A percentile compares a stretch with the other conserved stretches of the same genome.
phyloP scores from a whole-genome alignment of 2,797 vertebrate genomes.

The Knipowitschia caucasica region DNA sequence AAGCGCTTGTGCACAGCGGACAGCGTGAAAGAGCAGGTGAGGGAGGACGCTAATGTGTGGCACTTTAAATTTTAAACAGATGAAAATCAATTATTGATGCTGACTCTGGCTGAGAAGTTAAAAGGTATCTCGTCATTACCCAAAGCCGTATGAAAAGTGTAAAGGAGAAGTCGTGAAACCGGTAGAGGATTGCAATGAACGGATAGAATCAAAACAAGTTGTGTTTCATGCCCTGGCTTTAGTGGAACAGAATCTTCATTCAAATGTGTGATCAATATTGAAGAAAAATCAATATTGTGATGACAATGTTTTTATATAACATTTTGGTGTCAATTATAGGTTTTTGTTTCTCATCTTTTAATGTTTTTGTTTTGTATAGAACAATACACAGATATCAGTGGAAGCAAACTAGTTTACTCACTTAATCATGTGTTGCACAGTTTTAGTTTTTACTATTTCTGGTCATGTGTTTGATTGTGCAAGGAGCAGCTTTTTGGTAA shows the following conservation, averaged over 20 bases:
- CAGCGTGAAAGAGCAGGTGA: constrained; percentile 81
- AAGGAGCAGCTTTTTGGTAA: not conserved
- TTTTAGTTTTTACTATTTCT: too few relatives aligned
- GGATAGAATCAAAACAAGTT: constrained; percentile 8
- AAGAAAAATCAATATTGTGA: too few relatives aligned
- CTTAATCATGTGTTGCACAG: too few relatives aligned
- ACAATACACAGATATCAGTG: too few relatives aligned
- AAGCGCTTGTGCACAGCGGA: constrained; percentile 57
- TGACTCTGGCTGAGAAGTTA: constrained; percentile 79
- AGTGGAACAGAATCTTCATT: constrained; percentile 8
- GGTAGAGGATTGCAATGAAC: constrained; percentile 33
- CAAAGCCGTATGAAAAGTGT: constrained; percentile 55
- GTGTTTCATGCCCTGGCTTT: constrained; percentile 12
- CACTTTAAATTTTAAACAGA: constrained; percentile 84
- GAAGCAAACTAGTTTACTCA: too few relatives aligned
- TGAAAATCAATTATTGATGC: constrained; percentile 80
- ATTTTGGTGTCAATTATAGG: too few relatives aligned
- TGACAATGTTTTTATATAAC: too few relatives aligned
- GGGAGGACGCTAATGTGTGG: constrained; percentile 78
- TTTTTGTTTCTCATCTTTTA: too few relatives aligned
- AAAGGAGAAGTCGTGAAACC: constrained; percentile 52
- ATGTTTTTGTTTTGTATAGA: too few relatives aligned
- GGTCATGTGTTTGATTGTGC: not conserved
- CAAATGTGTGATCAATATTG: not conserved
- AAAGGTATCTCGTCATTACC: constrained; percentile 81